A percentile compares a stretch with the other conserved stretches of the same genome.
These are phyloP conservation scores for Aegithalos caudatus DNA, from an alignment of 2,113 vertebrate genomes.

Conservation along the genomic window DNA sequence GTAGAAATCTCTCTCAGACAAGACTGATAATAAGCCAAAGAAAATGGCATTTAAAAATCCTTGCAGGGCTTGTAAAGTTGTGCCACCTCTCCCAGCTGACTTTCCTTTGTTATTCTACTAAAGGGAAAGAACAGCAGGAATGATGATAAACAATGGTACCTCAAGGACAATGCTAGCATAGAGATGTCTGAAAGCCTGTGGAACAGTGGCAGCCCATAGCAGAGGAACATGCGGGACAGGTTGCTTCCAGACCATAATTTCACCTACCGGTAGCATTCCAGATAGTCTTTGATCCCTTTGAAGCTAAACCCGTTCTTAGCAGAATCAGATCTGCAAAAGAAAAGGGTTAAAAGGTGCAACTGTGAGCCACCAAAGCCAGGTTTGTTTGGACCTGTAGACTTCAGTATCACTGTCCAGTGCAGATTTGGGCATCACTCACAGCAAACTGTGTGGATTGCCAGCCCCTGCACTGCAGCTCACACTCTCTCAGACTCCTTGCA, in stretches of 20 bases:
- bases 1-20: not conserved
- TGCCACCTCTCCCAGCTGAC: not conserved
- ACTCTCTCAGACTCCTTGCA: not conserved
- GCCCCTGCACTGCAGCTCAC: not conserved
- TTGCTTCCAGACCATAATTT: not conserved
- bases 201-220: not conserved
- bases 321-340: constrained; percentile 29
- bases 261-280: constrained; percentile 63
- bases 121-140: not conserved
- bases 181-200: not conserved
- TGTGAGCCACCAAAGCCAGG: not conserved
- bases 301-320: constrained; percentile 42
- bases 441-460: not conserved
- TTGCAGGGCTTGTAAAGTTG: not conserved
- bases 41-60: not conserved
- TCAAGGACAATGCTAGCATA: not conserved
- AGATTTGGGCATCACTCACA: not conserved
- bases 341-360: not conserved
- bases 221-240: rapidly evolving
- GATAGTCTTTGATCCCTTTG: constrained; percentile 66
- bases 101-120: not conserved
- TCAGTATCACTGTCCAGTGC: not conserved
- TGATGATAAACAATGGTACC: not conserved
- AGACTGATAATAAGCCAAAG: not conserved
- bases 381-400: not conserved